Evolutionary conservation across 92 coral and sea anemone species (phyloP).

Genomic region (Plumapathes pennacea): DNA sequence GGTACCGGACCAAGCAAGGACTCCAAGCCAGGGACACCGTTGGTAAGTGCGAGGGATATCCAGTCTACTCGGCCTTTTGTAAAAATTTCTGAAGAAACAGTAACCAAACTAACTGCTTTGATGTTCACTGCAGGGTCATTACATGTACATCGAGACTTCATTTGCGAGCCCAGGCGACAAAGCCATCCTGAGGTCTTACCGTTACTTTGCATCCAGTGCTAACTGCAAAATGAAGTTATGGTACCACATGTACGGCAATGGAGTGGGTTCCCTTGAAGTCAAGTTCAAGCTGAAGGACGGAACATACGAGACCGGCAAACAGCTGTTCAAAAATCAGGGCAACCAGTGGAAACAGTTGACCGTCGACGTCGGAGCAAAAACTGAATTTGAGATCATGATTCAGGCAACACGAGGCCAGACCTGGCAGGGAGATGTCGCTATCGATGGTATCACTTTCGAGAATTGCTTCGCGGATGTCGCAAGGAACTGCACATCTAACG

Average conservation of each 20-base stretch:
- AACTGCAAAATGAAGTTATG: slow-evolving; percentile 85
- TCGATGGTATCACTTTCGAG: slow-evolving; percentile 80
- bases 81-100: too few relatives aligned
- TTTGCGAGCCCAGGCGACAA: slow-evolving; percentile 66
- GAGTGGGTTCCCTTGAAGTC: slow-evolving; percentile 67
- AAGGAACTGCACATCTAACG: slow-evolving; percentile 81
- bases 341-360: slow-evolving; percentile 70
- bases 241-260: slow-evolving; percentile 90
- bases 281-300: slow-evolving; percentile 78
- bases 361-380: slow-evolving; percentile 56
- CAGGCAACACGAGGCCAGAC: slow-evolving; percentile 77
- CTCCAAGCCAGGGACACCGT: slow-evolving; percentile 73
- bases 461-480: slow-evolving; percentile 81
- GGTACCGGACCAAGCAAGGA: slow-evolving; percentile 86
- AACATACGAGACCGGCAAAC: slow-evolving; percentile 47
- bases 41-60: too few relatives aligned
- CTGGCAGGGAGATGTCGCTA: slow-evolving; percentile 82
- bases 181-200: slow-evolving; percentile 84
- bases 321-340: slow-evolving; percentile 49
- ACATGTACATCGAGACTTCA: slow-evolving; percentile 92
- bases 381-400: slow-evolving; percentile 83
- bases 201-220: slow-evolving; percentile 89
- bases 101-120: background rate
- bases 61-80: too few relatives aligned
- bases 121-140: slow-evolving; percentile 66